Conservation (phyloP, 2,797 vertebrate genomes). For the Gobio occitaniae region DNA sequence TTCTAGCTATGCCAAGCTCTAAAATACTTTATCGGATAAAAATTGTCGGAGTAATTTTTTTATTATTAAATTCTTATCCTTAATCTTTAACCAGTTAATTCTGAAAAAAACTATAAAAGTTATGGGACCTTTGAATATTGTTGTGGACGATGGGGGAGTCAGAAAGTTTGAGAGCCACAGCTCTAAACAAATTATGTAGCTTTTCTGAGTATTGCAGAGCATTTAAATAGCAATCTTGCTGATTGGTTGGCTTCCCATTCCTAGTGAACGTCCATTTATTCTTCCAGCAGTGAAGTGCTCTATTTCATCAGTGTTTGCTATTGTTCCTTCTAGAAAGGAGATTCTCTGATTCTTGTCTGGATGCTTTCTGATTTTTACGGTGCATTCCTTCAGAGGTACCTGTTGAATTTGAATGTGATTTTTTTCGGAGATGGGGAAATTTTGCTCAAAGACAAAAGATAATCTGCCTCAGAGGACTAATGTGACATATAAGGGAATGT, state of each 20-base stretch:
- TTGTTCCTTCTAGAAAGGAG: not conserved
- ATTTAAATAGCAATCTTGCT: not conserved
- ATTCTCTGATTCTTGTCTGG: not conserved
- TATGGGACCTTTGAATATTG: not conserved
- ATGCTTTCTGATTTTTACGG: not conserved
- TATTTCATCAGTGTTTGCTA: not conserved
- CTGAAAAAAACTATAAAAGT: not conserved
- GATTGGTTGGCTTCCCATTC: not conserved
- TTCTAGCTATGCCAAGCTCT: too few relatives aligned
- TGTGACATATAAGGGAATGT: constrained; percentile 19
- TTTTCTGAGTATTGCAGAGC: not conserved
- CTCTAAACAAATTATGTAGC: not conserved
- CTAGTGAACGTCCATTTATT: not conserved
- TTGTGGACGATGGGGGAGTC: not conserved
- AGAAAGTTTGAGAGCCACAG: not conserved
- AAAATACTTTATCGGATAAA: not conserved
- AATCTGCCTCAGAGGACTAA: not conserved
- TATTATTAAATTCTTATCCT: too few relatives aligned
- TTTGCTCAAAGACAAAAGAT: constrained; percentile 17
- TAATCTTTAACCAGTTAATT: too few relatives aligned
- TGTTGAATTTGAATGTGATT: constrained; percentile 23
- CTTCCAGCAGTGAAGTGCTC: not conserved
- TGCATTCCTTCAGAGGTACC: constrained; percentile 18
- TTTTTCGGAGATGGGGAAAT: constrained; percentile 13
- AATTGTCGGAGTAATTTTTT: not conserved